Conservation (phyloP, 64 coral and sea anemone species). For the Stichodactyla helianthus region DNA sequence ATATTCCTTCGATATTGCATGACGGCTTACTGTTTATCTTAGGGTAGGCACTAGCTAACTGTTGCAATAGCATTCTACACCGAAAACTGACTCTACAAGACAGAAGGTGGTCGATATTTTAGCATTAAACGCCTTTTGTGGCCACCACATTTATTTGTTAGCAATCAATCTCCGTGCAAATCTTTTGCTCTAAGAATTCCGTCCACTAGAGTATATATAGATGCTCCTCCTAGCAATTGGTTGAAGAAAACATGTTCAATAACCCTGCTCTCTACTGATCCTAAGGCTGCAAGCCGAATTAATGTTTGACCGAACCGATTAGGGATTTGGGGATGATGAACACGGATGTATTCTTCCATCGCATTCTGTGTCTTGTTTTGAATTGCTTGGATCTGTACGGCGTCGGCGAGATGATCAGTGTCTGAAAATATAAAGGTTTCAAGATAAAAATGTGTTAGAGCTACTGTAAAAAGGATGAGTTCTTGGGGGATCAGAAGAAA, state of each 20-base stretch:
- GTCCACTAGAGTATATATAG: conserved; percentile 68
- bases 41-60: too few relatives aligned
- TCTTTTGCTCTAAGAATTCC: conserved; percentile 76
- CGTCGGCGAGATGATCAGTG: conserved; percentile 70
- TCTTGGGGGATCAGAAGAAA: too few relatives aligned
- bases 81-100: too few relatives aligned
- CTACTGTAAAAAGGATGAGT: too few relatives aligned
- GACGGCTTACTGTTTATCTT: too few relatives aligned
- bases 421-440: conserved; percentile 25
- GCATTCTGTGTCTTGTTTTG: conserved; percentile 92
- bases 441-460: background rate
- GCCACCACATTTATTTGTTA: background rate
- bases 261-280: conserved; percentile 51
- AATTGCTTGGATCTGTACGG: conserved; percentile 78
- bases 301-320: conserved; percentile 79
- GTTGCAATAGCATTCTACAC: too few relatives aligned
- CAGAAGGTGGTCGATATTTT: background rate
- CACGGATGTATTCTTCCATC: conserved; percentile 74
- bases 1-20: too few relatives aligned
- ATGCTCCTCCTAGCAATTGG: conserved; percentile 58
- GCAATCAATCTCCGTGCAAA: conserved; percentile 3
- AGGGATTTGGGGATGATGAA: conserved; percentile 40
- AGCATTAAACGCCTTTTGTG: background rate
- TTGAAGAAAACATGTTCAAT: conserved; percentile 87
- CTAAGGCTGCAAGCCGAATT: conserved; percentile 56